Evolutionary conservation across 2,113 vertebrate genomes (phyloP), one percentile per base, ranked within the genome.

Genomic region (Oostethus manadensis): DNA sequence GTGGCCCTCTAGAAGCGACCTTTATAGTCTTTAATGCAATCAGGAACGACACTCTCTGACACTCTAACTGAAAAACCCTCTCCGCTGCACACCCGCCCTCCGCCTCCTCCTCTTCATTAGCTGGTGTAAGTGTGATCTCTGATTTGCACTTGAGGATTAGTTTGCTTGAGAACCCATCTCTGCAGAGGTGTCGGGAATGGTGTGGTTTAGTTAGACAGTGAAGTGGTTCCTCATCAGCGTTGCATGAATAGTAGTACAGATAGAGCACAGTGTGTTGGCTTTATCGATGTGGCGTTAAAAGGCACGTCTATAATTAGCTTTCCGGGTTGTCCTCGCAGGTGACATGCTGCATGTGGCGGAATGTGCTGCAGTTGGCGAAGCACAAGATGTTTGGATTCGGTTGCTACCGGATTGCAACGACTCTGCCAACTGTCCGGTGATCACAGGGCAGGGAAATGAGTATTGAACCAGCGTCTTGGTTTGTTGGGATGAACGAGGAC

Each of bases 71-170:
- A 80, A 73, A 76, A 73, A 14, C 54, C 29, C 50, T 66, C 50
- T 67, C 60, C 53, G 62, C 54, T 22, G 22, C 68, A 76, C 45
- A 71, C 75, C 69, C 43, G 7, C 29, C 29, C 55, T 66, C 65
- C 22, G 9, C 51, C 51, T 55, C 69, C 40, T 43, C 38, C 67
- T 69, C 71, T 82, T 79, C 75, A 73, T 81, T 81, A 78, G 62
- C 64, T 23, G 35, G 60, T 51, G 22, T 9, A 46, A 81, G 71
- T 38, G 23, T 58, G 54, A 64, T 51, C 56, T 57, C 60, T 77
- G 83, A 76, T 83, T 83, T 70, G 62, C 73, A 76, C 77, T 83
- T 50, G n/a, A 76, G 62, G 77, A 81, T 66, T 68, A 72, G 68
- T 21, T 40, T 33, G 53, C 62, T 58, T 69, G 69, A 69, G 57